Evolutionary conservation across 2,888 invertebrate species (phyloP).

Genomic region (Phrixothrix hirtus): DNA sequence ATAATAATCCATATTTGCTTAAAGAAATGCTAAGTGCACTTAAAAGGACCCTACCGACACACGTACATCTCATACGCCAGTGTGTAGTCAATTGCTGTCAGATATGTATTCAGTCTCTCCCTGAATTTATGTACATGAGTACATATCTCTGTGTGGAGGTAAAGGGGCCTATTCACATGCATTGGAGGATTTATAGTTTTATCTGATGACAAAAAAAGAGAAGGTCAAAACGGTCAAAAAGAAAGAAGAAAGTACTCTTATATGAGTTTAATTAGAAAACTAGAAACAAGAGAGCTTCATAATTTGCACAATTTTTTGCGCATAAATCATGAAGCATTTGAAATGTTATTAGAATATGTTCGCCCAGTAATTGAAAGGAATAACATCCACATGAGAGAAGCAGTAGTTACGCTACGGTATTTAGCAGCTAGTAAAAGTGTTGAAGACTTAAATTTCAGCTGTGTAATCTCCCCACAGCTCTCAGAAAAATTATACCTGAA

Average conservation of each 20-base stretch:
- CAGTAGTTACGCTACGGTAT: not conserved
- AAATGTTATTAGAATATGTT: not conserved
- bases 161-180: not conserved
- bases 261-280: not conserved
- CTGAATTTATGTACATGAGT: no score
- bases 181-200: not conserved
- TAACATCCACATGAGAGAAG: not conserved
- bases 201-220: not conserved
- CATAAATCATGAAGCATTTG: not conserved
- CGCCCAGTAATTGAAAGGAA: not conserved
- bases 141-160: no score
- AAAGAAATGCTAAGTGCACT: no score
- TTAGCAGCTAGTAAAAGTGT: not conserved
- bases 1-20: no score
- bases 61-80: no score
- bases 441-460: not conserved
- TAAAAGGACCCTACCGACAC: no score
- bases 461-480: not conserved
- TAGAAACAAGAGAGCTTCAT: not conserved
- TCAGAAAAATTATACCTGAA: not conserved
- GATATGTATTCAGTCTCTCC: no score
- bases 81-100: no score
- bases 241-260: not conserved
- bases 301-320: conserved; percentile 1
- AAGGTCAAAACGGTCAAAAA: not conserved